Percentiles rank a stretch among this genome's conserved stretches.
phyloP scores from a whole-genome alignment of 2,113 vertebrate species.

The Mesembrinibis cayennensis region DNA sequence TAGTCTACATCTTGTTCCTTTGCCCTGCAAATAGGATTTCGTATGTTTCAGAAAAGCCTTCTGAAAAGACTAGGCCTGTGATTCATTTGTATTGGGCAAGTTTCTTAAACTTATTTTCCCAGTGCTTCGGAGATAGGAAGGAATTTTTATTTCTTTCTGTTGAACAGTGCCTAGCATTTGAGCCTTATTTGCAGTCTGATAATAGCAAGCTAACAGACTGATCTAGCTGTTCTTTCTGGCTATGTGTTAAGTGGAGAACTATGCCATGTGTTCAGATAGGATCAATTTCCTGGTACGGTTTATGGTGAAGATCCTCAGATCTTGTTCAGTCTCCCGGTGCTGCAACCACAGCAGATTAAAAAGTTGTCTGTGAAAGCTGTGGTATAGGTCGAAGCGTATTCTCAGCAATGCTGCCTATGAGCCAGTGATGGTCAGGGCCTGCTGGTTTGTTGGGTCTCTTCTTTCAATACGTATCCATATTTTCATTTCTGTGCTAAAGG shows the following conservation, averaged over 20 bases:
- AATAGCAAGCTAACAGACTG: background rate
- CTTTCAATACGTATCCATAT: background rate
- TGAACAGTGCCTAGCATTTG: background rate
- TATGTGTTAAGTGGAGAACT: background rate
- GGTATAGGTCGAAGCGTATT: background rate
- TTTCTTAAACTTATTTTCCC: background rate
- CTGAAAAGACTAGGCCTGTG: background rate
- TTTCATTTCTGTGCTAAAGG: background rate
- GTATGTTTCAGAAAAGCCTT: background rate
- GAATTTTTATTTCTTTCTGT: background rate
- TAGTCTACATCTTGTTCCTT: background rate
- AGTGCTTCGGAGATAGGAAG: background rate
- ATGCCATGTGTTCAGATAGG: background rate
- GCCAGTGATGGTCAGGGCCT: background rate
- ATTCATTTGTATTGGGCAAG: background rate
- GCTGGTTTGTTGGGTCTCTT: background rate
- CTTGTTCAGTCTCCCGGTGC: background rate
- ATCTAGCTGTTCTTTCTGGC: background rate
- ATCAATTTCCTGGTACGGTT: background rate
- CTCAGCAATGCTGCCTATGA: background rate
- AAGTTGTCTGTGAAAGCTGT: background rate
- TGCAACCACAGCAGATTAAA: background rate
- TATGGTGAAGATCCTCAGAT: background rate
- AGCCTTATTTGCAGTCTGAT: background rate
- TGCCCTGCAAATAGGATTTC: background rate